Percentiles rank a stretch among this genome's conserved stretches.
phyloP scores from a whole-genome alignment of 1,140 invertebrate species.

The Pararge aegeria region DNA sequence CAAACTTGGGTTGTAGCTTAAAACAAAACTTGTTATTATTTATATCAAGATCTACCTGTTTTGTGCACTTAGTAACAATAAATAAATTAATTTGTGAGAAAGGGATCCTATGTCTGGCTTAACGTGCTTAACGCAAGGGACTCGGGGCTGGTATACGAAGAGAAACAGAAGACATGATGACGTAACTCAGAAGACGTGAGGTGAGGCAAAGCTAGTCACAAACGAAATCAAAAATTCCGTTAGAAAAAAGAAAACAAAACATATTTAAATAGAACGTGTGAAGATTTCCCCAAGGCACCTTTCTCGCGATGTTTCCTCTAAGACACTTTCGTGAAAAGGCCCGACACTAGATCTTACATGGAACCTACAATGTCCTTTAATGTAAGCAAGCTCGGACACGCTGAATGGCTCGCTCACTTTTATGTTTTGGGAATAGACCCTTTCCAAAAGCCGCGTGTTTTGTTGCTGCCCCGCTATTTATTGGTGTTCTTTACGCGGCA shows the following conservation, averaged over 20 bases:
- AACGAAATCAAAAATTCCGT: too few relatives aligned
- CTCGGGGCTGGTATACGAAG: too few relatives aligned
- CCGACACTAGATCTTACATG: not conserved
- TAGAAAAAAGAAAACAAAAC: not conserved
- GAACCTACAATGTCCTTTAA: conserved; percentile 1
- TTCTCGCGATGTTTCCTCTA: conserved; percentile 1
- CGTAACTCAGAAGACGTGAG: too few relatives aligned
- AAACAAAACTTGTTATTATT: too few relatives aligned
- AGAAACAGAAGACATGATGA: too few relatives aligned
- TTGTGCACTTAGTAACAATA: too few relatives aligned
- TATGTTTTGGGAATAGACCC: conserved; percentile 3
- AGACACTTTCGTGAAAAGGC: conserved; percentile 3
- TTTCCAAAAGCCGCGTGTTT: conserved; percentile 3
- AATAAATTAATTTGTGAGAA: too few relatives aligned
- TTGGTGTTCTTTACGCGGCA: not conserved
- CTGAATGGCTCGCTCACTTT: conserved; percentile 4
- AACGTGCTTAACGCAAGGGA: too few relatives aligned
- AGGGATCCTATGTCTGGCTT: too few relatives aligned
- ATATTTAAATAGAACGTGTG: not conserved
- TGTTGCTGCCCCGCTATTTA: not conserved
- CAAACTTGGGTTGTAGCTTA: too few relatives aligned
- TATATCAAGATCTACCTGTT: too few relatives aligned
- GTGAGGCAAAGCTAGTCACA: too few relatives aligned
- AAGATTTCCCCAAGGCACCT: conserved; percentile 6
- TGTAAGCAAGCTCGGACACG: conserved; percentile 1